Evolutionary conservation across 1,140 invertebrate species (phyloP), one percentile per base, ranked within the genome.

Genomic region (Eubasilissa regina): DNA sequence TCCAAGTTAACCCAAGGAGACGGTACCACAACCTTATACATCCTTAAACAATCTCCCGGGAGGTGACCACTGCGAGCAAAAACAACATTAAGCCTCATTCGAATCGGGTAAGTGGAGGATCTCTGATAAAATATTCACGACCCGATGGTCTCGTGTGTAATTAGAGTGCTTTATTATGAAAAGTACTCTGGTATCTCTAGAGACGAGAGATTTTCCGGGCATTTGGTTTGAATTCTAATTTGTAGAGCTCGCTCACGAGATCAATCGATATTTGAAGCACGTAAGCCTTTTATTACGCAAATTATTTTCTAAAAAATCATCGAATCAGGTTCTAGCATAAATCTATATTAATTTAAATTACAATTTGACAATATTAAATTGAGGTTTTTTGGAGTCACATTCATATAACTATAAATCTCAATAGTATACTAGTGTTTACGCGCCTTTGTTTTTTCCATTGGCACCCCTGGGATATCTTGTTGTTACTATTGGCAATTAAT

Each of bases 111-210:
- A 25, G 25, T 35, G 58, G 58, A 15, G 58, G n/a, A 13, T 51
- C 25, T 35, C 25, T 35, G 58, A 62, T 62, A 21, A 62, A 62
- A 25, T 62, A 62, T 62, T 62, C 58, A 62, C 19, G 58, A 62
- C 58, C 17, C 19, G 13, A 21, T 13, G 13, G 19, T 35, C 58
- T 62, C 13, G 58, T 62, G 58, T 62, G 58, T 62, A 62, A 62
- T 62, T 62, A 62, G 58, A 62, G 25, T 62, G 58, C 17, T 62
- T 62, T 62, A 62, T 62, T 62, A 62, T 62, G 58, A 62, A 62
- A 62, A 35, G 25, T 62, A 62, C 58, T 62, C 58, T 25, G 10
- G 19, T 62, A 21, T 25, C 58, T 62, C 58, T 35, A 25, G 25
- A 21, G 58, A 25, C 25, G 13, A 62, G 17, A 62, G 19, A 62